Conservation (phyloP, 92 coral and sea anemone genomes). For the Paramuricea clavata region DNA sequence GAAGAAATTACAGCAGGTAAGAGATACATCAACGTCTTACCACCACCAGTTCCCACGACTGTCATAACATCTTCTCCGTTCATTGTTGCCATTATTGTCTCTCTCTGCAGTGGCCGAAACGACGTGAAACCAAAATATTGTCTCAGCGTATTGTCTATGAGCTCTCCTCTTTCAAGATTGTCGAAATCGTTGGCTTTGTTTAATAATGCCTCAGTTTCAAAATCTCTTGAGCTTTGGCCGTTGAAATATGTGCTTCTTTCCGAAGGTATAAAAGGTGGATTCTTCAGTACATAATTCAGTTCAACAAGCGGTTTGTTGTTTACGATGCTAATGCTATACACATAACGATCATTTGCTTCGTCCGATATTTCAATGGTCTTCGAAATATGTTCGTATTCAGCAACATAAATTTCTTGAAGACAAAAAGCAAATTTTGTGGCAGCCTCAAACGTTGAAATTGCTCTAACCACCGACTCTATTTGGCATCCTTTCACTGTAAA, state of each 20-base stretch:
- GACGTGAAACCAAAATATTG: constrained; percentile 33
- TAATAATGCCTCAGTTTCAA: no score
- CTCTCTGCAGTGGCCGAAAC: constrained; percentile 46
- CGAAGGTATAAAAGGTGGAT: no score
- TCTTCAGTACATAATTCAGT: neutral
- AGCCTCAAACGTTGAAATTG: constrained; percentile 23
- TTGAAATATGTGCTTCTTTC: no score
- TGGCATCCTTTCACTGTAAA: constrained; percentile 11
- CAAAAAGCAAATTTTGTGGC: constrained; percentile 23
- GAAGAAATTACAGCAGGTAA: constrained; percentile 39
- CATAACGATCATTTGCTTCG: neutral
- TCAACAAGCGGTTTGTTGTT: neutral
- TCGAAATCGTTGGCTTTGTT: no score
- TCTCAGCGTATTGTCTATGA: constrained; percentile 15
- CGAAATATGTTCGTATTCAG: neutral
- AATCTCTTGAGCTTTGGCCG: neutral
- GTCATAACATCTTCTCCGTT: constrained; percentile 26
- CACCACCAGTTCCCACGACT: constrained; percentile 45
- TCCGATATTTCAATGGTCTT: neutral
- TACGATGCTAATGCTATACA: neutral
- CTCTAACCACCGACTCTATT: constrained; percentile 3
- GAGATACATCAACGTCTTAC: constrained; percentile 40
- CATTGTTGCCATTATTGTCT: constrained; percentile 31
- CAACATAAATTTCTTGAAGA: neutral
- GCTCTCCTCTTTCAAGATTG: constrained; percentile 19